A percentile compares a stretch with the other conserved stretches of the same genome.
phyloP scores from a whole-genome alignment of 2,888 invertebrate genomes.

The Tricholauxania praeusta region DNA sequence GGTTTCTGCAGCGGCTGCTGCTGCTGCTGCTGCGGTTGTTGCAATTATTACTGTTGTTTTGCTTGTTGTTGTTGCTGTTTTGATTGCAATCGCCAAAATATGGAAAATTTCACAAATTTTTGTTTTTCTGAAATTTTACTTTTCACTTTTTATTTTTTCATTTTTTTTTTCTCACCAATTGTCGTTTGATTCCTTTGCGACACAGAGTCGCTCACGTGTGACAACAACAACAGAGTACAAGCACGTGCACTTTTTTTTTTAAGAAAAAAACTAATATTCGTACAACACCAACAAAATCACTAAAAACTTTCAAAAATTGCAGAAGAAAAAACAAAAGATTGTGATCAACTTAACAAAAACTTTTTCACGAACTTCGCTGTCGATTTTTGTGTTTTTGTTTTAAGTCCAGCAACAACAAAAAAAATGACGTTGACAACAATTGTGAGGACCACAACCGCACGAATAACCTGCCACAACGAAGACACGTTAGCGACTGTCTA shows the following conservation, averaged over 20 bases:
- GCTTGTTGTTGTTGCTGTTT: not conserved
- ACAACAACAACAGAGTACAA: slow-evolving; percentile 2
- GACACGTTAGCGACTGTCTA: slow-evolving; percentile 23
- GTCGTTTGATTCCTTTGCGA: not conserved
- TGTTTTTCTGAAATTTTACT: not conserved
- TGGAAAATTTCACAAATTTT: not conserved
- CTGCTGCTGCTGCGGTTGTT: slow-evolving; percentile 1
- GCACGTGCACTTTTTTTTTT: too few species aligned
- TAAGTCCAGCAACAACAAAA: too few species aligned
- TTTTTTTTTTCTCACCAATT: too few species aligned
- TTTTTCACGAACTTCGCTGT: too few species aligned
- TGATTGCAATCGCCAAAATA: slow-evolving; percentile 3
- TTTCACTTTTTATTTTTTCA: not conserved
- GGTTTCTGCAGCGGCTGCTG: not conserved
- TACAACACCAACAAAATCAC: too few species aligned
- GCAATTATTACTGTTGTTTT: not conserved
- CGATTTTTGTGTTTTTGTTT: too few species aligned
- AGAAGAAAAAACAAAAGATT: too few species aligned
- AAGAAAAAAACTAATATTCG: too few species aligned
- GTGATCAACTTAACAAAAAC: too few species aligned
- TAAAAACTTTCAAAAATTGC: too few species aligned
- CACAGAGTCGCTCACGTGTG: not conserved
- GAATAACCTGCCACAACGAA: slow-evolving; percentile 17
- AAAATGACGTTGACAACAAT: too few species aligned
- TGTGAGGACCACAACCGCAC: not conserved